A percentile compares a stretch with the other conserved stretches of the same genome.
Conservation (phyloP, 2,888 invertebrate species). For the Catocala fraxini region DNA sequence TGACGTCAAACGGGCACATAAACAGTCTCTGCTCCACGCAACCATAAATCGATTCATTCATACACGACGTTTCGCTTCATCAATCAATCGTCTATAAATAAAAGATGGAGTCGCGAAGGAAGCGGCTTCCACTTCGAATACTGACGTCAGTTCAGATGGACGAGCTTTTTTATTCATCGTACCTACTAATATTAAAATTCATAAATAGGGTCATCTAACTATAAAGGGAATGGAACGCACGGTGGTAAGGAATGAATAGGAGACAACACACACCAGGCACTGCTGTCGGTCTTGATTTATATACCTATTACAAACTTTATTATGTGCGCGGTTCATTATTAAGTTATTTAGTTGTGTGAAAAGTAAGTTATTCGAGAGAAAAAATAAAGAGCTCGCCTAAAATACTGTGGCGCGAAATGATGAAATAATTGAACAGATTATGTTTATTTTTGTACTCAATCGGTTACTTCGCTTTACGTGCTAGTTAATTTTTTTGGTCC, state of each 20-base stretch:
- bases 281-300: no score
- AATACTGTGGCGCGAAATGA: no score
- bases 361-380: no score
- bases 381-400: no score
- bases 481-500: no score
- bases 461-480: no score
- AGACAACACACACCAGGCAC: no score
- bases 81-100: slow-evolving; percentile 83
- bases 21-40: slow-evolving; percentile 73
- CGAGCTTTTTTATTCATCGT: slow-evolving; percentile 45
- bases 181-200: slow-evolving; percentile 16
- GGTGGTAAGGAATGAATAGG: not conserved
- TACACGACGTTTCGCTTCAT: slow-evolving; percentile 79
- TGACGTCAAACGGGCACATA: slow-evolving; percentile 78
- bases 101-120: slow-evolving; percentile 75
- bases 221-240: not conserved
- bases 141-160: slow-evolving; percentile 74
- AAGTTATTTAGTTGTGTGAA: not conserved
- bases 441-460: no score
- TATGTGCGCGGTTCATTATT: not conserved
- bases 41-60: slow-evolving; percentile 84
- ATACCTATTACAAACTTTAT: not conserved
- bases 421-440: no score
- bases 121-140: slow-evolving; percentile 67
- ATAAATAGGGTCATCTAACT: slow-evolving; percentile 1